Conservation (phyloP, 1,140 invertebrate species). For the Leptinotarsa defecta region DNA sequence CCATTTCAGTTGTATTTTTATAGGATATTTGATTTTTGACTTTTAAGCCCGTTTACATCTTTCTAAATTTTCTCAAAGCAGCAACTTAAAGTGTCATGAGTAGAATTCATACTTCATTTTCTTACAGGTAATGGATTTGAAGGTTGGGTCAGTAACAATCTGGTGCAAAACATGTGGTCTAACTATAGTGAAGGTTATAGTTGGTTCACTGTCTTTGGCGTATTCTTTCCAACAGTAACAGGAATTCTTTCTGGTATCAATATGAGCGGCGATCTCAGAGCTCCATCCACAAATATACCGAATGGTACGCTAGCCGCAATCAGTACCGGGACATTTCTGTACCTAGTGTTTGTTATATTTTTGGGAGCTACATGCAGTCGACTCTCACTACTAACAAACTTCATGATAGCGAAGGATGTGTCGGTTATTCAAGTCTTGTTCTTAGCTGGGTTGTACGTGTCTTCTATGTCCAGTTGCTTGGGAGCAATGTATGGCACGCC, state of each 20-base stretch:
- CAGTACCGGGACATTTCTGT: slow-evolving; percentile 87
- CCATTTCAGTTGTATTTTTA: no score
- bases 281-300: slow-evolving; percentile 91
- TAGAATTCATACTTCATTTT: not conserved
- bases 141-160: slow-evolving; percentile 80
- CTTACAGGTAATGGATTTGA: slow-evolving; percentile 76
- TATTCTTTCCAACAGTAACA: slow-evolving; percentile 93
- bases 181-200: slow-evolving; percentile 77
- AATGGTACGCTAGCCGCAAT: slow-evolving; percentile 91
- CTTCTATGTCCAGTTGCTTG: slow-evolving; percentile 91
- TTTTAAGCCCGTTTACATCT: no score
- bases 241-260: slow-evolving; percentile 95
- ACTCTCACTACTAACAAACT: slow-evolving; percentile 74
- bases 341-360: slow-evolving; percentile 86
- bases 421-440: slow-evolving; percentile 81
- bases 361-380: slow-evolving; percentile 86
- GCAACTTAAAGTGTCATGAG: no score
- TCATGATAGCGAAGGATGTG: slow-evolving; percentile 89
- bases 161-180: slow-evolving; percentile 82
- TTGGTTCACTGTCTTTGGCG: slow-evolving; percentile 92
- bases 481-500: slow-evolving; percentile 95
- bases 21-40: no score
- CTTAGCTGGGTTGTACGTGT: slow-evolving; percentile 90
- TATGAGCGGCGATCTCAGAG: slow-evolving; percentile 94
- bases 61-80: no score